Percentiles rank a stretch among this genome's conserved stretches.
Evolutionary conservation across 2,888 invertebrate genomes (phyloP).

Genomic region (Xestoiulus laeticollis): DNA sequence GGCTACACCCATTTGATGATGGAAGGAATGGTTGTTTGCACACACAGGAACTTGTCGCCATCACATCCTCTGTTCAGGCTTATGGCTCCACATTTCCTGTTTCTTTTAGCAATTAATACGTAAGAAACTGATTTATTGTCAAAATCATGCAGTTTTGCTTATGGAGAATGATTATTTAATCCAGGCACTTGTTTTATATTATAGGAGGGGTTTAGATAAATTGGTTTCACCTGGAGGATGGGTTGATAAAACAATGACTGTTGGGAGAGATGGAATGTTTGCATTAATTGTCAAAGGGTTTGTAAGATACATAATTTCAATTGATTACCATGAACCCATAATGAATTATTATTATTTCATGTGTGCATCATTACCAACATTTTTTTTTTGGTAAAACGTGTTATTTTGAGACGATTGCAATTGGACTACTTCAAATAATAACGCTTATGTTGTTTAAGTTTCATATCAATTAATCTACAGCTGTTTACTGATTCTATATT

Average conservation of each 20-base stretch:
- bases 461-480: neutral
- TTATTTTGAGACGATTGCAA: neutral
- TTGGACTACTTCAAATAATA: neutral
- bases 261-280: conserved; percentile 65
- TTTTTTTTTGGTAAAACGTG: too few relatives aligned
- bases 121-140: conserved; percentile 58
- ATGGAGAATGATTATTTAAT: too few relatives aligned
- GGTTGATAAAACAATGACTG: conserved; percentile 66
- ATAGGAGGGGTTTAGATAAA: conserved; percentile 64
- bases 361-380: too few relatives aligned
- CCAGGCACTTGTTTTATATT: too few relatives aligned
- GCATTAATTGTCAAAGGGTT: conserved; percentile 65
- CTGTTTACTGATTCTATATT: neutral
- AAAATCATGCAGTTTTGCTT: neutral
- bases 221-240: conserved; percentile 65
- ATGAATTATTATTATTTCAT: neutral
- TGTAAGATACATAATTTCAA: conserved; percentile 1
- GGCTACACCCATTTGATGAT: conserved; percentile 66
- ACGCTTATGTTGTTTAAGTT: neutral
- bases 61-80: conserved; percentile 67
- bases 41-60: conserved; percentile 65
- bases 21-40: conserved; percentile 65
- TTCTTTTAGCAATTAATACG: conserved; percentile 66
- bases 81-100: conserved; percentile 66
- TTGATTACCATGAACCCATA: neutral